These are phyloP conservation scores for Stenurella melanura DNA, from an alignment of 2,888 invertebrate species.

Conservation along the genomic window DNA sequence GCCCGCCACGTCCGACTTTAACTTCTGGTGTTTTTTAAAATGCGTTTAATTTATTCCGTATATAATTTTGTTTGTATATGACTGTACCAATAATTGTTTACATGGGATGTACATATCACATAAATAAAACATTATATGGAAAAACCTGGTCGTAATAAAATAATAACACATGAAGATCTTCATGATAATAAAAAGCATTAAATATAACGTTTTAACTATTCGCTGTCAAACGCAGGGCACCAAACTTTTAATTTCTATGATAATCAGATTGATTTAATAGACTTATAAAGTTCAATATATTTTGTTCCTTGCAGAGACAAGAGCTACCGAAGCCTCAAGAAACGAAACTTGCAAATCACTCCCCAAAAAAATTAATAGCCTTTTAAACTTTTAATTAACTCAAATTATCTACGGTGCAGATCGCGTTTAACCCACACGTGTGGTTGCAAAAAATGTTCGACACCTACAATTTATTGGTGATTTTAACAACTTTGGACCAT, in stretches of 20 bases:
- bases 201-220: neutral
- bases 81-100: too few relatives aligned
- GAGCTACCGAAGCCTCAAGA: neutral
- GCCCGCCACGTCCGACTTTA: too few relatives aligned
- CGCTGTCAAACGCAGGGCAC: neutral
- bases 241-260: neutral
- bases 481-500: constrained; percentile 7
- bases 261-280: neutral
- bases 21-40: too few relatives aligned
- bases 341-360: constrained; percentile 41
- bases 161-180: too few relatives aligned
- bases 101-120: too few relatives aligned
- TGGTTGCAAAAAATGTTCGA: constrained; percentile 1
- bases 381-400: constrained; percentile 39
- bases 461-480: constrained; percentile 19
- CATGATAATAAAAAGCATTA: too few relatives aligned
- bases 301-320: neutral
- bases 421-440: constrained; percentile 32
- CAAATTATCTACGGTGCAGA: constrained; percentile 39
- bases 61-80: too few relatives aligned
- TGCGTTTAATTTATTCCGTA: too few relatives aligned
- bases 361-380: constrained; percentile 39
- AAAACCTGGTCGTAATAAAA: too few relatives aligned
- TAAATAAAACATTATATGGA: too few relatives aligned
- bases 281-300: neutral